Base-by-base conservation (phyloP, 1,140 invertebrate genomes). In the Danaus melanippus region DNA sequence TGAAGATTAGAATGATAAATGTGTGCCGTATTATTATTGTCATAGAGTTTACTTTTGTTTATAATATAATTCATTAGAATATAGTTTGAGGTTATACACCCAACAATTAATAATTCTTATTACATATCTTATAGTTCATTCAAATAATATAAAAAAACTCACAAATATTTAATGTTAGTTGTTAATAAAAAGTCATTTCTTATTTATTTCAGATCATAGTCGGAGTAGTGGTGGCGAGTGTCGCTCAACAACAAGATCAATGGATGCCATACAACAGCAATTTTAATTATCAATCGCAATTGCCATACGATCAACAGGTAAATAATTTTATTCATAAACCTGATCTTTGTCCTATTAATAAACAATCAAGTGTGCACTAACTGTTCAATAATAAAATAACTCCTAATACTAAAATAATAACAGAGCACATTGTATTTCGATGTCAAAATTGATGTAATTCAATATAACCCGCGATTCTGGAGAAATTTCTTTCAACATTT, bases 231-330 rank as follows among this genome's bases (percentile, higher is more conserved):
- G 46, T 49, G 9, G 10, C 57, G 44, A 50, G 56, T 15, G 17
- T 15, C 15, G 46, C 51, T 10, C 32, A 57, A 12, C 66, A 68
- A 46, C 66, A 68, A 41, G 21, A 32, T 4, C 68, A 72, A 67
- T 75, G 72, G 72, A 54, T 53, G 9, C 69, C 64, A 1, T 75
- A 72, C 52, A 66, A 66, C 52, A 58, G 46, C 7, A 51, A 66
- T 40, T 64, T 64, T 1, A 58, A 67, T 45, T 46, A 42, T 5
- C 62, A 59, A 39, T 52, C 61, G 42, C 63, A 69, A 50, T 67
- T 72, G 32, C 56, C 53, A 9, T 58, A 71, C 42, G 69, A 74
- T 45, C 69, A 73, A 66, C 66, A 71, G 63, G 71, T 71, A 60
- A 43, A 46, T 44, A 55, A 11, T 39, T 49, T 15, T 46, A 15